Percentiles rank a stretch among this genome's conserved stretches.
These are phyloP conservation scores for Idaea biselata DNA, from an alignment of 2,888 invertebrate genomes.

Conservation along the genomic window DNA sequence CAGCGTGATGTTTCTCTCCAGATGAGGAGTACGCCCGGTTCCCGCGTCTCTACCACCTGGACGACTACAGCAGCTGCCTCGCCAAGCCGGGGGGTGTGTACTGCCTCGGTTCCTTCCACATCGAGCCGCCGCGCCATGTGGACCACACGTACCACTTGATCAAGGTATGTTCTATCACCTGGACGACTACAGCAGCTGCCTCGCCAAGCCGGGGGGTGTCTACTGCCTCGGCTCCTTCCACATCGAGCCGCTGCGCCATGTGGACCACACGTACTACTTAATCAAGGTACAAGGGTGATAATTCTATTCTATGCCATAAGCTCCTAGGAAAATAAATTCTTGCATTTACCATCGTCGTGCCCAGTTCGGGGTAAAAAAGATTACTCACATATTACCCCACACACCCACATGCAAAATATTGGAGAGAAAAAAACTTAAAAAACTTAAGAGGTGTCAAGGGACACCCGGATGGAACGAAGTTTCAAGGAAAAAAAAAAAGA, in stretches of 20 bases:
- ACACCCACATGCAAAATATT: too few species aligned
- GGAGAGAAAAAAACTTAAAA: too few species aligned
- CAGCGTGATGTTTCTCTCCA: slow-evolving; percentile 31
- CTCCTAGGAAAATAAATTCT: too few species aligned
- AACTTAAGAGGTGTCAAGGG: too few species aligned
- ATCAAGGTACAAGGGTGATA: slow-evolving; percentile 39
- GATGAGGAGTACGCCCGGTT: slow-evolving; percentile 50
- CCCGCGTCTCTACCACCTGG: slow-evolving; percentile 61
- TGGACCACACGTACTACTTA: slow-evolving; percentile 36
- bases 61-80: slow-evolving; percentile 56
- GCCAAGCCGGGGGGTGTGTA: slow-evolving; percentile 46
- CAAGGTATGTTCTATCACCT: slow-evolving; percentile 52
- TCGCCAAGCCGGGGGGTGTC: slow-evolving; percentile 42
- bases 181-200: slow-evolving; percentile 57
- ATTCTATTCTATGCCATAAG: too few species aligned
- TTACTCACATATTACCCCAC: too few species aligned
- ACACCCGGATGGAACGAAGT: too few species aligned
- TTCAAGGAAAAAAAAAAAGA: too few species aligned
- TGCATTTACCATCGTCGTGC: too few species aligned
- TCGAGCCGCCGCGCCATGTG: slow-evolving; percentile 35
- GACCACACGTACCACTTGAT: slow-evolving; percentile 41
- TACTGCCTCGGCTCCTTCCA: slow-evolving; percentile 62
- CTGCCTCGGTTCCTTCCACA: slow-evolving; percentile 57
- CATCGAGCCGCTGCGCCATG: slow-evolving; percentile 34
- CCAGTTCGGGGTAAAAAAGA: too few species aligned